Conservation (phyloP, 2,888 invertebrate species). For the Pyralis farinalis region DNA sequence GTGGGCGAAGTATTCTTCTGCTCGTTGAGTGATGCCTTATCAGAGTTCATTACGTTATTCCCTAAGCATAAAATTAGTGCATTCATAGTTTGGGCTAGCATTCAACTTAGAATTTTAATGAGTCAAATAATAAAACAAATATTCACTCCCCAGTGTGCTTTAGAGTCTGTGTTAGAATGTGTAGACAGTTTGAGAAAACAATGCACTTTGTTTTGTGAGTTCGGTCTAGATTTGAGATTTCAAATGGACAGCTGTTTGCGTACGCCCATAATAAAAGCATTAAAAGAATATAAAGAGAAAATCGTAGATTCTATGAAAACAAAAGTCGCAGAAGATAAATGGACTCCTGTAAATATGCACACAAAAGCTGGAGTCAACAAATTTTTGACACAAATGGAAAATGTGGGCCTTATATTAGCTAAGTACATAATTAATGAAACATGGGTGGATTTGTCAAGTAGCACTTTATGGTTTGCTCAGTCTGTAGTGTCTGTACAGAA, state of each 20-base stretch:
- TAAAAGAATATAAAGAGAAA: constrained; percentile 90
- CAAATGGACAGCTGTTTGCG: constrained; percentile 93
- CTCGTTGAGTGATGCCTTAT: constrained; percentile 87
- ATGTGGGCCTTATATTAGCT: constrained; percentile 85
- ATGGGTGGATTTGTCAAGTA: constrained; percentile 89
- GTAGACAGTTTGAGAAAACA: constrained; percentile 89
- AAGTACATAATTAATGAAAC: constrained; percentile 82
- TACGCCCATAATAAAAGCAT: constrained; percentile 86
- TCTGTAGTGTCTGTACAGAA: constrained; percentile 87
- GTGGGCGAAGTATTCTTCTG: constrained; percentile 92
- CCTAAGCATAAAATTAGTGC: constrained; percentile 83
- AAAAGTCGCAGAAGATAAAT: constrained; percentile 89
- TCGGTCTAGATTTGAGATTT: constrained; percentile 95
- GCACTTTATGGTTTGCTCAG: constrained; percentile 90
- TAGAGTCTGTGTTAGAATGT: constrained; percentile 92
- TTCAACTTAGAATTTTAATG: constrained; percentile 89
- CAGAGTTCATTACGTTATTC: constrained; percentile 85
- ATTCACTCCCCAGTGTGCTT: constrained; percentile 92
- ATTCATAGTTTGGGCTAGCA: constrained; percentile 95
- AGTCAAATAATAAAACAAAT: constrained; percentile 93
- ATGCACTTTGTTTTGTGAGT: constrained; percentile 81
- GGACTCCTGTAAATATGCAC: constrained; percentile 91
- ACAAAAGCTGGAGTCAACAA: constrained; percentile 85
- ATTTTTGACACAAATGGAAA: constrained; percentile 86
- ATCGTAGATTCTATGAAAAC: constrained; percentile 90